Evolutionary conservation across 1,140 invertebrate genomes (phyloP), one percentile per base, ranked within the genome.

Genomic region (Hestina assimilis): DNA sequence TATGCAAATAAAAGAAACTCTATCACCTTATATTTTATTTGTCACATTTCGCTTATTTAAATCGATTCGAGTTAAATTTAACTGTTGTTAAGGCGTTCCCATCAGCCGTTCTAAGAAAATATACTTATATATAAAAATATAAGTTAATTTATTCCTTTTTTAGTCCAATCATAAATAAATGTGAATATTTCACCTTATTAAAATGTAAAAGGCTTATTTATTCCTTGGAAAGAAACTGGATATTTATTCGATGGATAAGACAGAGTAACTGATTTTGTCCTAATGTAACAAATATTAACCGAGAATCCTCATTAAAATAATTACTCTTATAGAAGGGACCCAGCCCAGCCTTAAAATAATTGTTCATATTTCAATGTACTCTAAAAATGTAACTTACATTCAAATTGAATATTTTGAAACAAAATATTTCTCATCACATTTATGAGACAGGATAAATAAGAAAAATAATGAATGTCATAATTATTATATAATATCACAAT

Each of bases 381-480:
- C 15, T 11, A 6, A n/a, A n/a, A n/a, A n/a, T 15, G 12, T 24
- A 4, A 24, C 23, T 8, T 40, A 20, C 17, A 19, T 35, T 14
- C 33, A 35, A 17, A 40, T 40, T 12, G 3, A n/a, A 9, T 19
- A 40, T 15, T 38, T 38, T 4, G 12, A 17, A 15, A 38, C 11
- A 38, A 38, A 42, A 23, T 8, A 2, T 31, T 11, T 11, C 12
- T 28, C 5, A 19, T 17, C 15, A 17, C 11, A 38, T 38, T 8
- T 38, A 38, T 38, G 33, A 19, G 23, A 12, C 53, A 46, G 46
- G 53, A 55, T 55, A 55, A 55, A 55, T 55, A 55, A 55, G 42
- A 46, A 45, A 46, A 40, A 35, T 29, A 19, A 6, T 14, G 1
- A 19, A 9, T 17, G n/a, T 9, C 33, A 38, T 3, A 17, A 38